These are phyloP conservation scores for Vesta saturnalis DNA, from an alignment of 2,888 invertebrate genomes.

Conservation along the genomic window DNA sequence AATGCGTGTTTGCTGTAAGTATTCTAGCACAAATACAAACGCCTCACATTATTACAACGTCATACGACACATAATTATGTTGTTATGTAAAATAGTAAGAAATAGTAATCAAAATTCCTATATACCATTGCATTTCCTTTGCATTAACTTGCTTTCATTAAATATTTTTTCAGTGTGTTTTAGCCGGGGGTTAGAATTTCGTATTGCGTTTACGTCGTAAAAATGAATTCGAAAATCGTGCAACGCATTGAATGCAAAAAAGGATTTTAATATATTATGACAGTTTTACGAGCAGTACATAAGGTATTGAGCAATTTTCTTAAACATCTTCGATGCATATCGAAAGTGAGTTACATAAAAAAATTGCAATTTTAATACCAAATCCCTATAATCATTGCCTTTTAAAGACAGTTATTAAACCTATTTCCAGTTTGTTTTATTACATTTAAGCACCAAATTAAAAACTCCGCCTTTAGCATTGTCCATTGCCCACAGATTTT, in stretches of 20 bases:
- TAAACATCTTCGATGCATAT: slow-evolving; percentile 20
- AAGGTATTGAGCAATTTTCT: slow-evolving; percentile 36
- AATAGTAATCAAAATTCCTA: slow-evolving; percentile 23
- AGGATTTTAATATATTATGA: slow-evolving; percentile 29
- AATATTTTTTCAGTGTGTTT: neutral
- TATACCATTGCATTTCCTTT: neutral
- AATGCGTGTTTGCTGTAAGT: slow-evolving; percentile 15
- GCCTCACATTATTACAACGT: slow-evolving; percentile 18
- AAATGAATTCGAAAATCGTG: neutral
- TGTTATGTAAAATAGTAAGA: slow-evolving; percentile 20
- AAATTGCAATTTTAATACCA: slow-evolving; percentile 30
- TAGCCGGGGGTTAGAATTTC: neutral
- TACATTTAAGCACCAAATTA: no score
- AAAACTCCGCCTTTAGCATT: neutral
- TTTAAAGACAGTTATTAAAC: slow-evolving; percentile 6
- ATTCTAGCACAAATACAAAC: slow-evolving; percentile 15
- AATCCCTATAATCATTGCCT: slow-evolving; percentile 30
- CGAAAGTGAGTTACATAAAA: slow-evolving; percentile 30
- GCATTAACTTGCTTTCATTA: neutral
- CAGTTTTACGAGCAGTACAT: slow-evolving; percentile 35
- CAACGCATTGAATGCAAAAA: slow-evolving; percentile 20
- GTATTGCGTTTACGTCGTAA: neutral
- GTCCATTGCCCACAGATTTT: neutral
- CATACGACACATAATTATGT: slow-evolving; percentile 19
- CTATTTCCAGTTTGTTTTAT: no score